phyloP scores from a whole-genome alignment of 2,888 invertebrate genomes.

The Phania funesta region DNA sequence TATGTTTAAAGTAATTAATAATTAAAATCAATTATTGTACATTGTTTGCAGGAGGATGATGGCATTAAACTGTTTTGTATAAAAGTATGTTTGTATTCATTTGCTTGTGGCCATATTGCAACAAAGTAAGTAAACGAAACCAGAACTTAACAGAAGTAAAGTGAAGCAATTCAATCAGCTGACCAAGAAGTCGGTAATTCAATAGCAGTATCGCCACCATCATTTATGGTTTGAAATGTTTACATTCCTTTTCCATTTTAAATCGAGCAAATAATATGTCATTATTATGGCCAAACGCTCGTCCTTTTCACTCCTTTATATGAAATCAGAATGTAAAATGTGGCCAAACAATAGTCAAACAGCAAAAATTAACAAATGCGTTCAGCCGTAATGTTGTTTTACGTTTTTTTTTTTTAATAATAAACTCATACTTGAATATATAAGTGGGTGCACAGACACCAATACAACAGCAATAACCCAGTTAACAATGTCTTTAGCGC shows the following conservation, averaged over 20 bases:
- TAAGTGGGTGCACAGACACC: background rate
- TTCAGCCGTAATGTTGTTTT: slow-evolving; percentile 13
- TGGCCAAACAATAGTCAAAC: slow-evolving; percentile 42
- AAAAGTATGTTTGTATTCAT: background rate
- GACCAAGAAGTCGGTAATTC: background rate
- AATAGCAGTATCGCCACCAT: background rate
- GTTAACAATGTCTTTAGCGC: background rate
- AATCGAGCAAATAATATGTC: slow-evolving; percentile 11
- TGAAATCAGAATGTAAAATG: background rate
- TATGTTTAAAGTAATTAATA: slow-evolving; percentile 52
- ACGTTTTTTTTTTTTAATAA: no score
- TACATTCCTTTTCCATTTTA: slow-evolving; percentile 29
- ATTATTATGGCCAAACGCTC: background rate
- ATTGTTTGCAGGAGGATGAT: slow-evolving; percentile 31
- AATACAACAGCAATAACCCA: background rate
- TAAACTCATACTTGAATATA: background rate
- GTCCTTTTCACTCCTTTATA: background rate
- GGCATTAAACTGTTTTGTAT: slow-evolving; percentile 32
- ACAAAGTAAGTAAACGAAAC: slow-evolving; percentile 37
- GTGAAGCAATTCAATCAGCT: slow-evolving; percentile 7
- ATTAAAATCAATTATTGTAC: slow-evolving; percentile 65
- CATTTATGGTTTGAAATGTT: slow-evolving; percentile 9
- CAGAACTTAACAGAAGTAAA: slow-evolving; percentile 7
- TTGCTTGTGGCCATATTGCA: slow-evolving; percentile 40
- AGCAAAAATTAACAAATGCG: slow-evolving; percentile 51